Percentiles rank a stretch among this genome's conserved stretches.
These are phyloP conservation scores for Drosophila erecta DNA, from an alignment of 1,140 invertebrate species.

Conservation along the genomic window DNA sequence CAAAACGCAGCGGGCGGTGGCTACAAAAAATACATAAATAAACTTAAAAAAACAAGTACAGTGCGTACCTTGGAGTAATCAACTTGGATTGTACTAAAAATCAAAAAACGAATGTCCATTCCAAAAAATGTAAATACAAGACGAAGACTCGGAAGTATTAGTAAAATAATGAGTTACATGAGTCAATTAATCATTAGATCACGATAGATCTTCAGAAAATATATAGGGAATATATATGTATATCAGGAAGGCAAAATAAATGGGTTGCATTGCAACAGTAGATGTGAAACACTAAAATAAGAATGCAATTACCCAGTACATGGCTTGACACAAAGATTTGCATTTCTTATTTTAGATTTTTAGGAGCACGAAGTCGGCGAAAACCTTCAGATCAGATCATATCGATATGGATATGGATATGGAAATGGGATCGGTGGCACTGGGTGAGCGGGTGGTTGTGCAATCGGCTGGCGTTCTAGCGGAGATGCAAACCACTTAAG, in stretches of 20 bases:
- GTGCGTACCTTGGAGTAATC: not conserved
- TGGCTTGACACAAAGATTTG: too few relatives aligned
- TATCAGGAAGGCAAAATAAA: too few relatives aligned
- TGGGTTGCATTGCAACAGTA: too few relatives aligned
- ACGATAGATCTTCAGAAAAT: too few relatives aligned
- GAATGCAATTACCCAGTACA: too few relatives aligned
- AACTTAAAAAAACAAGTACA: not conserved
- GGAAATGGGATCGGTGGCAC: not conserved
- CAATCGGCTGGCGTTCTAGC: constrained; percentile 35
- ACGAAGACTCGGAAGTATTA: too few relatives aligned
- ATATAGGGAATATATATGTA: too few relatives aligned
- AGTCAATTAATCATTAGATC: too few relatives aligned
- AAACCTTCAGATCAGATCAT: not conserved
- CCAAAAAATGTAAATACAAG: too few relatives aligned
- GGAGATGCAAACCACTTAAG: constrained; percentile 51
- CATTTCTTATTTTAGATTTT: not conserved
- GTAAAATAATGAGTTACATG: too few relatives aligned
- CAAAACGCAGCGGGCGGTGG: constrained; percentile 44
- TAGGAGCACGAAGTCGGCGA: not conserved
- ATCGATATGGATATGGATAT: not conserved
- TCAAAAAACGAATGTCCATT: not conserved
- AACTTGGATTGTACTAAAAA: not conserved
- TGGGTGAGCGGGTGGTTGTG: constrained; percentile 32
- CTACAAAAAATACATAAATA: not conserved
- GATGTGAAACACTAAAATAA: too few relatives aligned